phyloP scores from a whole-genome alignment of 2,797 vertebrate species.

The Lepilemur ruficaudatus region DNA sequence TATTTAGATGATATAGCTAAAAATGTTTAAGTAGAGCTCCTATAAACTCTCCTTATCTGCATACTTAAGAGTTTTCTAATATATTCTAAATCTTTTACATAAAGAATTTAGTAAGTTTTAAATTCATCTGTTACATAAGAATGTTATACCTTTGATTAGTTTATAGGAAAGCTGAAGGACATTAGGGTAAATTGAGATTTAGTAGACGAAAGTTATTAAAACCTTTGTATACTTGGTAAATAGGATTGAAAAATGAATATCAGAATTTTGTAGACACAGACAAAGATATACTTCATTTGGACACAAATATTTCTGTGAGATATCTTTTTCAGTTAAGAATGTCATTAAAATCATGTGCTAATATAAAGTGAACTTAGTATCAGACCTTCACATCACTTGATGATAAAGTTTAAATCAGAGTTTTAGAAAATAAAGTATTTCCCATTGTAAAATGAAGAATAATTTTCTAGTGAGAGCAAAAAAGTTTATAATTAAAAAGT shows the following conservation, averaged over 20 bases:
- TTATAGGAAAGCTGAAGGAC: background rate
- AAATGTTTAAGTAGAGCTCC: background rate
- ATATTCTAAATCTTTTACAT: background rate
- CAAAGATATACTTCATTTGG: background rate
- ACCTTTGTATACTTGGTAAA: background rate
- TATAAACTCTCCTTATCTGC: background rate
- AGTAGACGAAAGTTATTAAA: background rate
- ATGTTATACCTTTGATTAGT: background rate
- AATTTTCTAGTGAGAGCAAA: slow-evolving; percentile 8
- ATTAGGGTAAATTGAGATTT: background rate
- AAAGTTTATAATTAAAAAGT: background rate
- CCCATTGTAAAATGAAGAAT: background rate
- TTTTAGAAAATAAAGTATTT: background rate
- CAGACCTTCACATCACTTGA: background rate
- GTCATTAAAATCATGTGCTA: background rate
- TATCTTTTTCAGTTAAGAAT: background rate
- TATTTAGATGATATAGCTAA: background rate
- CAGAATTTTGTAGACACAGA: background rate
- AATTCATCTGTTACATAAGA: background rate
- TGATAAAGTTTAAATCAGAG: background rate
- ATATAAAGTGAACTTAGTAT: background rate
- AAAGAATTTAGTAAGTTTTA: background rate
- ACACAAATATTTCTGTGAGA: background rate
- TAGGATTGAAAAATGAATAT: slow-evolving; percentile 13
- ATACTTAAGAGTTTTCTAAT: background rate